phyloP scores from a whole-genome alignment of 2,888 invertebrate genomes.

The Netelia inedita region DNA sequence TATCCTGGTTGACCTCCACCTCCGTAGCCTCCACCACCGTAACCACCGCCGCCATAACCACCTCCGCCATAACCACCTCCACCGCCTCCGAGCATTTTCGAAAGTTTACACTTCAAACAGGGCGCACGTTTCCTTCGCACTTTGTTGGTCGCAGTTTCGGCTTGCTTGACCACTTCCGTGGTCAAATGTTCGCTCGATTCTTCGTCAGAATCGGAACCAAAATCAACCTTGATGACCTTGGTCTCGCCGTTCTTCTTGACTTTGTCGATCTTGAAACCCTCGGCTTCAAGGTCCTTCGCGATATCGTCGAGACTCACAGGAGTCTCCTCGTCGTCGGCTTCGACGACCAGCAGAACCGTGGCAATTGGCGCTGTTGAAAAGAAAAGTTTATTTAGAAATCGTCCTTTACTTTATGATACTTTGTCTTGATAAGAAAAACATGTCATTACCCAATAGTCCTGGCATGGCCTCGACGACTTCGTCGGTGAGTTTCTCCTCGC shows the following conservation, averaged over 20 bases:
- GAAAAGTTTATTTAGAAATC: not conserved
- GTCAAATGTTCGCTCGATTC: constrained; percentile 51
- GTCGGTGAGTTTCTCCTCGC: constrained; percentile 78
- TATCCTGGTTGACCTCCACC: constrained; percentile 55
- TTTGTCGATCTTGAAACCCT: constrained; percentile 79
- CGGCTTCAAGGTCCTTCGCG: constrained; percentile 78
- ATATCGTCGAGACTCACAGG: constrained; percentile 80
- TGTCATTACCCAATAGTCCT: constrained; percentile 74
- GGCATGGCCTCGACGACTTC: constrained; percentile 75
- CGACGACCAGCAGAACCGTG: constrained; percentile 78
- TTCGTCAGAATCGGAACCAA: constrained; percentile 70
- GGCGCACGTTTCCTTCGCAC: constrained; percentile 78
- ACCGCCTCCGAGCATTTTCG: constrained; percentile 63
- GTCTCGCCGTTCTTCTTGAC: constrained; percentile 76
- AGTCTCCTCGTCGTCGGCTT: constrained; percentile 76
- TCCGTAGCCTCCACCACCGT: constrained; percentile 68
- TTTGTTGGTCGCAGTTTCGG: constrained; percentile 69
- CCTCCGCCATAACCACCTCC: constrained; percentile 60
- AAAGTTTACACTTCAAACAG: constrained; percentile 76
- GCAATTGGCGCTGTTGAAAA: constrained; percentile 78
- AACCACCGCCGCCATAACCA: constrained; percentile 60
- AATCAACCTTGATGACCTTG: constrained; percentile 76
- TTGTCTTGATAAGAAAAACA: not conserved
- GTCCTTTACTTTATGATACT: not conserved
- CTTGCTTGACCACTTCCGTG: constrained; percentile 42